Evolutionary conservation across 1,140 invertebrate genomes (phyloP).

Genomic region (Polyergus mexicanus): DNA sequence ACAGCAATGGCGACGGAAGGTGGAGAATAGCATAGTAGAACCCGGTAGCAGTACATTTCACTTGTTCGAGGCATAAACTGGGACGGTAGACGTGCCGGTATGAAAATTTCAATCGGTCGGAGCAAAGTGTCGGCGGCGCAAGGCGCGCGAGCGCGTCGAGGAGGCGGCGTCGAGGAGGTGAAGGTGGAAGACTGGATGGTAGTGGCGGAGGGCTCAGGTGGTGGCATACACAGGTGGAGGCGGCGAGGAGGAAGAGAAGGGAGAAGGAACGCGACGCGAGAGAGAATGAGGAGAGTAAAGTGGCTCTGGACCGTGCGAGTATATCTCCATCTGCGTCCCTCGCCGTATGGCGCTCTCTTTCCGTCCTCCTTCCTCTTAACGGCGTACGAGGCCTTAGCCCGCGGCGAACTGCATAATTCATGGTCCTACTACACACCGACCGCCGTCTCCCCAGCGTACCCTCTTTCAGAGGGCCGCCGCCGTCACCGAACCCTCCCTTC

Average conservation of each 20-base stretch:
- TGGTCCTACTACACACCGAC: slow-evolving; percentile 81
- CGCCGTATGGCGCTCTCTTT: slow-evolving; percentile 48
- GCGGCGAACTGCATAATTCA: slow-evolving; percentile 85
- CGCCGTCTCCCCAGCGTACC: slow-evolving; percentile 72
- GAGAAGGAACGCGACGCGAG: slow-evolving; percentile 58
- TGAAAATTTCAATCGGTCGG: slow-evolving; percentile 83
- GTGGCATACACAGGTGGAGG: slow-evolving; percentile 68
- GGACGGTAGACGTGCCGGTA: slow-evolving; percentile 80
- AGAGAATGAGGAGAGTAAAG: slow-evolving; percentile 70
- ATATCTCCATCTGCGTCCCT: slow-evolving; percentile 39
- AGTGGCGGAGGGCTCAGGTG: slow-evolving; percentile 62
- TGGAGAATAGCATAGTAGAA: slow-evolving; percentile 24
- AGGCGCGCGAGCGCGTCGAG: slow-evolving; percentile 42
- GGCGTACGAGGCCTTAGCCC: slow-evolving; percentile 77
- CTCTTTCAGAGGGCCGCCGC: slow-evolving; percentile 63
- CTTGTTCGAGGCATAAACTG: slow-evolving; percentile 78
- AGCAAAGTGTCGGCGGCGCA: slow-evolving; percentile 70
- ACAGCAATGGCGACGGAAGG: slow-evolving; percentile 17
- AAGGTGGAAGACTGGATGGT: slow-evolving; percentile 63
- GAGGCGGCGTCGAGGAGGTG: slow-evolving; percentile 35
- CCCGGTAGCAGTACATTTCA: slow-evolving; percentile 68
- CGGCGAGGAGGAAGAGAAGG: slow-evolving; percentile 44
- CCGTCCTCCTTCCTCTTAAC: slow-evolving; percentile 67
- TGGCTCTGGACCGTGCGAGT: slow-evolving; percentile 70
- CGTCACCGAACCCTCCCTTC: slow-evolving; percentile 51